Conservation (phyloP, 92 coral and sea anemone genomes). For the Phenganax marumi region DNA sequence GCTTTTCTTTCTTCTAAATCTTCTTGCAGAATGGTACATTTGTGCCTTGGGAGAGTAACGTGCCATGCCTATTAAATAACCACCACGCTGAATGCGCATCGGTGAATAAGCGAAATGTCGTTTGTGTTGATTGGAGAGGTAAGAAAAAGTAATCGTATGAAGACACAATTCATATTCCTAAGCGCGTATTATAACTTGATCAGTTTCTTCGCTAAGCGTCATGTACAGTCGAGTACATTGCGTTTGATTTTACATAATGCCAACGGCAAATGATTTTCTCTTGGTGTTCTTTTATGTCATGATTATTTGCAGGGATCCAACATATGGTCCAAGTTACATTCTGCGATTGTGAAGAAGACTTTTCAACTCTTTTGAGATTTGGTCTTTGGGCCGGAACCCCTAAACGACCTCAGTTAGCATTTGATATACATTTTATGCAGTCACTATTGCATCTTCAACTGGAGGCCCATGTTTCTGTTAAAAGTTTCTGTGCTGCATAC, state of each 20-base stretch:
- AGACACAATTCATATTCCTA: background rate
- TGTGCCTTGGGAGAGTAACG: background rate
- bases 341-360: background rate
- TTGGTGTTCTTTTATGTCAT: background rate
- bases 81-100: background rate
- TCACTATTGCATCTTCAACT: background rate
- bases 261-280: background rate
- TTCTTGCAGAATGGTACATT: background rate
- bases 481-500: background rate
- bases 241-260: background rate
- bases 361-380: background rate
- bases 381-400: background rate
- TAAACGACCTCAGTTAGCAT: background rate
- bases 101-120: background rate
- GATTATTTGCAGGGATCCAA: background rate
- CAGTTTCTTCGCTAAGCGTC: background rate
- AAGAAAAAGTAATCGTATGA: background rate
- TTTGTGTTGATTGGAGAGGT: slow-evolving; percentile 21
- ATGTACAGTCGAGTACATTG: background rate
- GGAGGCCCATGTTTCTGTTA: background rate
- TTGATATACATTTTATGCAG: background rate
- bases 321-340: background rate
- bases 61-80: background rate
- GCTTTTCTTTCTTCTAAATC: background rate
- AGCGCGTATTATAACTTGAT: background rate